Evolutionary conservation across 2,113 vertebrate genomes (phyloP).

Genomic region (Rutilus rutilus): DNA sequence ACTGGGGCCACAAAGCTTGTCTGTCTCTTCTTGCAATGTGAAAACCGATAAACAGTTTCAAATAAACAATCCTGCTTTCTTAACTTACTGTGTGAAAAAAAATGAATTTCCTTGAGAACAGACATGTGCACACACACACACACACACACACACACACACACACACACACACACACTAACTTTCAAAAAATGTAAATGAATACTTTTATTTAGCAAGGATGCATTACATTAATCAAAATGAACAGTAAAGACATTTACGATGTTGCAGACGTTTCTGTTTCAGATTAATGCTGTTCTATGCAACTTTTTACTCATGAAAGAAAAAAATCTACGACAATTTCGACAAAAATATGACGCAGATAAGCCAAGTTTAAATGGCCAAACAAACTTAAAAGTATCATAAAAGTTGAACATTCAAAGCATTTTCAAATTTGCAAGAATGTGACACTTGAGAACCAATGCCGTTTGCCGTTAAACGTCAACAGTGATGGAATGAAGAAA

Average conservation of each 20-base stretch:
- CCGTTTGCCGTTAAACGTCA: neutral
- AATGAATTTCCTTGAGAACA: neutral
- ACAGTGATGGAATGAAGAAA: neutral
- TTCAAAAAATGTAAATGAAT: neutral
- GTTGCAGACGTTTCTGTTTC: neutral
- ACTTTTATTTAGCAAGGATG: neutral
- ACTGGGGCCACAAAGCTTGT: constrained; percentile 75
- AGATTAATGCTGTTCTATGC: neutral
- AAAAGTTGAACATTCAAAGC: neutral
- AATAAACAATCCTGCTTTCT: constrained; percentile 83
- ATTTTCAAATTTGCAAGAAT: neutral
- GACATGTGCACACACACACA: constrained; percentile 2
- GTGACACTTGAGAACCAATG: neutral
- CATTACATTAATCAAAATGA: neutral
- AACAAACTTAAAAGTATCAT: neutral
- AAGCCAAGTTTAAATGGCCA: too few species aligned
- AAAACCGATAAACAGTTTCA: constrained; percentile 79
- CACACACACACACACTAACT: neutral
- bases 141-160: neutral
- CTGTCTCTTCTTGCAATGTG: constrained; percentile 84
- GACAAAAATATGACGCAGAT: neutral
- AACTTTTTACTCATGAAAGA: neutral
- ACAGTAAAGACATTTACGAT: neutral
- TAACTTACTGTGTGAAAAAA: constrained; percentile 53
- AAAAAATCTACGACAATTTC: neutral